Percentiles rank a stretch among this genome's conserved stretches.
phyloP scores from a whole-genome alignment of 2,888 invertebrate genomes.

The Hirtodrosophila trivittata region DNA sequence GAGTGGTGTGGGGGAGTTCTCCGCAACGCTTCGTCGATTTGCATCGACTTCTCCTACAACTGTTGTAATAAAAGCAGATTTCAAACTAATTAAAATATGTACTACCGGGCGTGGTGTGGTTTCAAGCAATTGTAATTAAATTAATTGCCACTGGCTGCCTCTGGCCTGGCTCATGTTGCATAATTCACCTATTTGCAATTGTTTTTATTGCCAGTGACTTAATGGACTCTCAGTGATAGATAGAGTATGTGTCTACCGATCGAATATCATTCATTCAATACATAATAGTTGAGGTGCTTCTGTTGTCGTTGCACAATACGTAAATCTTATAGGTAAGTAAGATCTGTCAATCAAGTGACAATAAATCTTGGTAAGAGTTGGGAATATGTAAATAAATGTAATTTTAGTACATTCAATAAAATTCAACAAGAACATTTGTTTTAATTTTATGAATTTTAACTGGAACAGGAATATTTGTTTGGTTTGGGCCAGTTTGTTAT shows the following conservation, averaged over 20 bases:
- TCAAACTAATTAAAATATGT: slow-evolving; percentile 64
- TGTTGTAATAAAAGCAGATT: slow-evolving; percentile 60
- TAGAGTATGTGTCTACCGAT: background rate
- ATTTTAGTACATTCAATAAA: too few species aligned
- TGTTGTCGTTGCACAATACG: too few species aligned
- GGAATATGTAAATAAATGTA: too few species aligned
- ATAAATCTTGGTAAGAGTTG: too few species aligned
- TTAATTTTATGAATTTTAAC: too few species aligned
- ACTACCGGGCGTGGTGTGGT: slow-evolving; percentile 62
- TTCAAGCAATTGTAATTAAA: slow-evolving; percentile 66
- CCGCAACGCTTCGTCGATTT: slow-evolving; percentile 50
- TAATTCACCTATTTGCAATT: slow-evolving; percentile 39
- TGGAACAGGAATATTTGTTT: slow-evolving; percentile 27
- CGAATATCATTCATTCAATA: background rate
- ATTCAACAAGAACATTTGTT: too few species aligned
- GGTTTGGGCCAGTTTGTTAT: slow-evolving; percentile 40
- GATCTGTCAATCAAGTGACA: background rate
- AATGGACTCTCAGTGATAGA: slow-evolving; percentile 10
- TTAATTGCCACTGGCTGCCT: slow-evolving; percentile 60
- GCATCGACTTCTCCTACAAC: slow-evolving; percentile 31
- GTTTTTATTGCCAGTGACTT: slow-evolving; percentile 26
- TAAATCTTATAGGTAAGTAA: background rate
- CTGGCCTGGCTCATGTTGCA: slow-evolving; percentile 37
- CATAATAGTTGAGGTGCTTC: too few species aligned
- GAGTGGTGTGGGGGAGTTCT: slow-evolving; percentile 6